phyloP scores from a whole-genome alignment of 2,797 vertebrate genomes.

The Argya squamiceps region DNA sequence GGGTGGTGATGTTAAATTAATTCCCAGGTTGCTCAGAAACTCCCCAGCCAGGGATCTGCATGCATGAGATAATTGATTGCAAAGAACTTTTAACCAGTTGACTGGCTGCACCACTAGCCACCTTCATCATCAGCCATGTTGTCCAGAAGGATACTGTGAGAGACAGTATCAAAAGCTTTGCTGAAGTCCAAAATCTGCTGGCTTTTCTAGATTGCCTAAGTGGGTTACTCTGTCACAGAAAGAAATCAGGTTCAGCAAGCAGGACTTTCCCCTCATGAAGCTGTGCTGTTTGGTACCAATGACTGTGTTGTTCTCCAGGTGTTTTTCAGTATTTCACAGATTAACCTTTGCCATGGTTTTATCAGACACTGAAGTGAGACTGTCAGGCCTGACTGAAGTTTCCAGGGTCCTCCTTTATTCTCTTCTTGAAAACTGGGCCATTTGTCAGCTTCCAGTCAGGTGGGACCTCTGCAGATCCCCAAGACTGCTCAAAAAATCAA shows the following conservation, averaged over 20 bases:
- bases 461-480: neutral
- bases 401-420: neutral
- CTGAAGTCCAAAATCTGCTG: neutral
- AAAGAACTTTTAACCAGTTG: neutral
- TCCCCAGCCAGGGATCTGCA: neutral
- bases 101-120: neutral
- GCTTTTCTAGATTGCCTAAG: neutral
- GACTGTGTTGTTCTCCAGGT: neutral
- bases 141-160: neutral
- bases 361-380: neutral
- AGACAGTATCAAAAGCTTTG: neutral
- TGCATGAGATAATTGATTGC: neutral
- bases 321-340: neutral
- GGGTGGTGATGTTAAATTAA: neutral
- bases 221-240: neutral
- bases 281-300: neutral
- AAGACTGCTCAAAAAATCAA: neutral
- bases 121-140: neutral
- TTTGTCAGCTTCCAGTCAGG: neutral
- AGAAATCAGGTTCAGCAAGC: neutral
- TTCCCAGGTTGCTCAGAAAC: neutral
- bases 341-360: neutral
- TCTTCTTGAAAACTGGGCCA: neutral
- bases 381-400: neutral
- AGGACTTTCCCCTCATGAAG: neutral